These are phyloP conservation scores for Trichonephila clavata DNA, from an alignment of 1,140 invertebrate species.

Conservation along the genomic window DNA sequence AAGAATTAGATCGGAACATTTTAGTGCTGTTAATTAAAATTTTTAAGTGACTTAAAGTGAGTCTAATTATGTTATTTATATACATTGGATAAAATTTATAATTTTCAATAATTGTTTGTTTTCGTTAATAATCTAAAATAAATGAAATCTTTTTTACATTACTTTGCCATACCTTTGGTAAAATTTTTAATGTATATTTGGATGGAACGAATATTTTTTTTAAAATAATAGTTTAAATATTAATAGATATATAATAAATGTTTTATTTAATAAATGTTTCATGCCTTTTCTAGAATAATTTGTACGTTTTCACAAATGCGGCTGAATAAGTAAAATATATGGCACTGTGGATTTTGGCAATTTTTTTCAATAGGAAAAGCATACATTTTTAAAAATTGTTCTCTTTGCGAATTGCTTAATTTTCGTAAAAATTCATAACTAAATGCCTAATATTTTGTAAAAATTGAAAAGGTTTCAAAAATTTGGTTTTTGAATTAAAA, in stretches of 20 bases:
- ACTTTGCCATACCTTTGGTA: not conserved
- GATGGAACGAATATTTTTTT: constrained; percentile 13
- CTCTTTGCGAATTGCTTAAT: not conserved
- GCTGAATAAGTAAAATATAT: constrained; percentile 5
- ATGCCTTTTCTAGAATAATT: constrained; percentile 31
- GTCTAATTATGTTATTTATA: too few species aligned
- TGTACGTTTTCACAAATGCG: constrained; percentile 62
- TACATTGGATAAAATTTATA: too few species aligned
- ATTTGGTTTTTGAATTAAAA: too few species aligned
- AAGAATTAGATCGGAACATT: too few species aligned
- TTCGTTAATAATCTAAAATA: too few species aligned
- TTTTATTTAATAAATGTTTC: not conserved
- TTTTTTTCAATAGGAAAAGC: not conserved
- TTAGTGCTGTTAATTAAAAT: too few species aligned
- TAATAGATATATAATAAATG: constrained; percentile 15
- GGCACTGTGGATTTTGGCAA: constrained; percentile 46
- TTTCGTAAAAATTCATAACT: not conserved
- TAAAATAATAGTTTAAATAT: not conserved
- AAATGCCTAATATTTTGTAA: too few species aligned
- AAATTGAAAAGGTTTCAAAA: too few species aligned
- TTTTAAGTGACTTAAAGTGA: too few species aligned
- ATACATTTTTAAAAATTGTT: constrained; percentile 8
- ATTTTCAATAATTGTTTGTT: too few species aligned
- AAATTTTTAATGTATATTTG: constrained; percentile 2
- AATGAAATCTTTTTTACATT: too few species aligned